These are phyloP conservation scores for Acanthosoma haemorrhoidale DNA, from an alignment of 2,888 invertebrate genomes.

Conservation along the genomic window DNA sequence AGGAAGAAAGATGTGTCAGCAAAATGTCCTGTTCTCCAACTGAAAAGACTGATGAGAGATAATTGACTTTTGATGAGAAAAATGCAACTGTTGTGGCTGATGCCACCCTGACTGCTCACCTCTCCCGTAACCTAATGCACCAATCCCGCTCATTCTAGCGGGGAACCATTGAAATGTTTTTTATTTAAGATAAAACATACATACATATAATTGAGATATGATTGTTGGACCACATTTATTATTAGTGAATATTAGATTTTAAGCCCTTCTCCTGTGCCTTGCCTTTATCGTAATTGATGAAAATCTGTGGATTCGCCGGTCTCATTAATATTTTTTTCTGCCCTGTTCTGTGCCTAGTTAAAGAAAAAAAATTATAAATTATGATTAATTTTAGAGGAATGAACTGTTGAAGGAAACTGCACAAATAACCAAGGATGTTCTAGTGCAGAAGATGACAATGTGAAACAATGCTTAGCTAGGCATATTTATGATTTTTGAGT, in stretches of 20 bases:
- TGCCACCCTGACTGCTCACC: too few relatives aligned
- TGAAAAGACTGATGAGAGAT: too few relatives aligned
- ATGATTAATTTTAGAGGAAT: background rate
- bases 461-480: too few relatives aligned
- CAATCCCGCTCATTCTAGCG: background rate
- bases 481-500: background rate
- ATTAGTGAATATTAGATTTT: conserved; percentile 12
- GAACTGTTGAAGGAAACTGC: background rate
- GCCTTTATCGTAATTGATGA: conserved; percentile 12
- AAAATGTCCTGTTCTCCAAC: too few relatives aligned
- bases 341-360: conserved; percentile 18
- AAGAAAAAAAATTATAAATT: background rate
- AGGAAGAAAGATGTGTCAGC: too few relatives aligned
- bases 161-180: background rate
- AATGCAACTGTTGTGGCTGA: too few relatives aligned
- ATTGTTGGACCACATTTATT: conserved; percentile 21
- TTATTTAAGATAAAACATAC: background rate
- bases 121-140: conserved; percentile 1
- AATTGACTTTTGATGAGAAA: too few relatives aligned
- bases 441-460: background rate
- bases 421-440: background rate
- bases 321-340: conserved; percentile 7
- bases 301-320: background rate
- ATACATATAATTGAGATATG: background rate
- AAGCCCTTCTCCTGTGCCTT: conserved; percentile 23